phyloP scores from a whole-genome alignment of 2,113 vertebrate species.

The Crotalus horridus region DNA sequence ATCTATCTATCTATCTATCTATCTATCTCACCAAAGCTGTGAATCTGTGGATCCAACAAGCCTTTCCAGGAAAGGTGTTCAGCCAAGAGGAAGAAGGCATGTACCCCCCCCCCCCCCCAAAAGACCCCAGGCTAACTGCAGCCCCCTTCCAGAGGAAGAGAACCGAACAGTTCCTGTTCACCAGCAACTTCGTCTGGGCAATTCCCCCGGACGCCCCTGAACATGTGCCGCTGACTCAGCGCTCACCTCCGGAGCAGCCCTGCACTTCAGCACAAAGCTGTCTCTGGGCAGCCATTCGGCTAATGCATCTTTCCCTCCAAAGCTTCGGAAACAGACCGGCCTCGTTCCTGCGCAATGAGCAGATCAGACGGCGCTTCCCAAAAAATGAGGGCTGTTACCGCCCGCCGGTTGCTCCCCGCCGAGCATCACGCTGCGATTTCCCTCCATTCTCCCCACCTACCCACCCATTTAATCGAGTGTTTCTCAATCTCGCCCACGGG shows the following conservation, averaged over 20 bases:
- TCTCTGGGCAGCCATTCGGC: constrained; percentile 18
- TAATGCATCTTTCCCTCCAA: background rate
- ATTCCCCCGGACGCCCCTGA: too few species aligned
- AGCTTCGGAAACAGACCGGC: background rate
- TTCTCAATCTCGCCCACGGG: background rate
- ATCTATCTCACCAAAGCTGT: too few species aligned
- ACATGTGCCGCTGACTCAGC: constrained; percentile 20
- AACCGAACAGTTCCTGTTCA: background rate
- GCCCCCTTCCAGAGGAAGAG: background rate
- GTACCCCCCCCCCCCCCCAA: background rate
- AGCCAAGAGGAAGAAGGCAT: too few species aligned
- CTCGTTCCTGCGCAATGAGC: background rate
- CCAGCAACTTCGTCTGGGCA: too few species aligned
- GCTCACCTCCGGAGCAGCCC: constrained; percentile 9
- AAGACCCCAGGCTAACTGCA: background rate
- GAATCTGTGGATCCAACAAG: too few species aligned
- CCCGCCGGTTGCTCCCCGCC: background rate
- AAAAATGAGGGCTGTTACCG: background rate
- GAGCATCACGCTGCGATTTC: background rate
- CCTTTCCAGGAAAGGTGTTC: background rate
- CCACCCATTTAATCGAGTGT: background rate
- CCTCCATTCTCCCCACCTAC: too few species aligned
- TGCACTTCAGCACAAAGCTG: constrained; percentile 28
- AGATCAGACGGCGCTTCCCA: background rate
- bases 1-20: too few species aligned